A percentile compares a stretch with the other conserved stretches of the same genome.
Evolutionary conservation across 2,113 vertebrate species (phyloP).

Genomic region (Cynopterus brachyotis): DNA sequence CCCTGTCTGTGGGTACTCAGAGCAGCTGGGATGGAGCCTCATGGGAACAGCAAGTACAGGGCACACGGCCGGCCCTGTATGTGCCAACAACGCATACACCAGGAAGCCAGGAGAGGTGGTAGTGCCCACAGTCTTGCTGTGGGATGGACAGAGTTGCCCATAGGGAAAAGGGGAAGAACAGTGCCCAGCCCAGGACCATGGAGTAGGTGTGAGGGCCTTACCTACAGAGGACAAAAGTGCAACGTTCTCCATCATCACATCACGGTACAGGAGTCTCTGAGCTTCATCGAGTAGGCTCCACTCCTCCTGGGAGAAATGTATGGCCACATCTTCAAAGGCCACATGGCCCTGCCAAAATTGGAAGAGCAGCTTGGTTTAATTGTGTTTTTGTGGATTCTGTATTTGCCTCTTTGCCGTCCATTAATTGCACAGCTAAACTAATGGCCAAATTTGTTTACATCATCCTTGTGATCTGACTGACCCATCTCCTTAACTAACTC

Average conservation of each 20-base stretch:
- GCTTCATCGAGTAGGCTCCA: conserved; percentile 54
- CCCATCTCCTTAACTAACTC: not conserved
- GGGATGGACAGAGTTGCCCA: not conserved
- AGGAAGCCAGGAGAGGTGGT: not conserved
- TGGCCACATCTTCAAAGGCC: conserved; percentile 48
- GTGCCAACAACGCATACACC: not conserved
- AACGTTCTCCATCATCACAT: conserved; percentile 54
- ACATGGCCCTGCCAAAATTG: not conserved
- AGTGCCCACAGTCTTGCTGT: accelerated
- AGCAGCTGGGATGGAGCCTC: not conserved
- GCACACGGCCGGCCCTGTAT: not conserved
- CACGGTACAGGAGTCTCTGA: conserved; percentile 37
- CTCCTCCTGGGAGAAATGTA: conserved; percentile 54
- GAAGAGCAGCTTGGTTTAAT: not conserved
- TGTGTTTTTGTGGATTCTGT: not conserved
- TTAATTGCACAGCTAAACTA: not conserved
- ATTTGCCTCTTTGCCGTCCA: not conserved
- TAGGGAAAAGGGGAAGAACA: not conserved
- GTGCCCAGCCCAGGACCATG: too few relatives aligned
- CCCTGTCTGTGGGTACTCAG: not conserved
- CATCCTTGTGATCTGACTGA: not conserved
- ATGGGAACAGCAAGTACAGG: accelerated
- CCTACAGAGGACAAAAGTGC: conserved; percentile 23
- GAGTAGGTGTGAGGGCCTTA: not conserved
- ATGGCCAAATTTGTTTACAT: not conserved